Conservation (phyloP, 2,113 vertebrate genomes). For the Xyrauchen texanus region DNA sequence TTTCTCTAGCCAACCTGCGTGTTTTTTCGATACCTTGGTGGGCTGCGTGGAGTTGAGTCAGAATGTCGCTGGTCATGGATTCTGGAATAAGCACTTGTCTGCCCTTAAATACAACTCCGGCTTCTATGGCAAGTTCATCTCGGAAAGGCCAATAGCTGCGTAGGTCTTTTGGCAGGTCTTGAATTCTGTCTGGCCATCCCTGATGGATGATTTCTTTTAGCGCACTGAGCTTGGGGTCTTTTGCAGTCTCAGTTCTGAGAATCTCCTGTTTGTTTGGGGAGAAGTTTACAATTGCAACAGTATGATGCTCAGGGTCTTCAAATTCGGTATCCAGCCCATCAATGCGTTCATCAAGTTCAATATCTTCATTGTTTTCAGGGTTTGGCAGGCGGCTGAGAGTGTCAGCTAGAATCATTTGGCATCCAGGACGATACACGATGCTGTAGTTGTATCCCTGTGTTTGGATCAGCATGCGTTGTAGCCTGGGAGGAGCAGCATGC, state of each 20-base stretch:
- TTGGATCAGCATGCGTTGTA: constrained; percentile 21
- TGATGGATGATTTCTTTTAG: constrained; percentile 22
- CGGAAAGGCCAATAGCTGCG: too few species aligned
- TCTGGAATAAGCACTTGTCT: not conserved
- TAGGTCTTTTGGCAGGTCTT: not conserved
- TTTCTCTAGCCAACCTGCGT: not conserved
- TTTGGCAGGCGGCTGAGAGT: constrained; percentile 33
- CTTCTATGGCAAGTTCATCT: too few species aligned
- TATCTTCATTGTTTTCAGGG: constrained; percentile 31
- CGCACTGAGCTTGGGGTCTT: not conserved
- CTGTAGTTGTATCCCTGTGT: constrained; percentile 32
- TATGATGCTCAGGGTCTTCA: constrained; percentile 1
- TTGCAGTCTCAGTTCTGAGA: not conserved
- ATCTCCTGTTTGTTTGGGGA: not conserved
- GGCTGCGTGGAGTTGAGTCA: not conserved
- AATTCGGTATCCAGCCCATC: constrained; percentile 3
- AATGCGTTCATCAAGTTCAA: constrained; percentile 14
- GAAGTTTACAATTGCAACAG: not conserved
- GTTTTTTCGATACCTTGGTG: constrained; percentile 38
- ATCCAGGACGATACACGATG: not conserved
- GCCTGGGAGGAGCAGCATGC: constrained; percentile 21
- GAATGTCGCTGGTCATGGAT: not conserved
- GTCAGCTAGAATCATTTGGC: not conserved
- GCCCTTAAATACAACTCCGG: too few species aligned
- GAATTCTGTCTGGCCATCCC: not conserved